These are phyloP conservation scores for Macropis europaea DNA, from an alignment of 2,888 invertebrate species.

Conservation along the genomic window DNA sequence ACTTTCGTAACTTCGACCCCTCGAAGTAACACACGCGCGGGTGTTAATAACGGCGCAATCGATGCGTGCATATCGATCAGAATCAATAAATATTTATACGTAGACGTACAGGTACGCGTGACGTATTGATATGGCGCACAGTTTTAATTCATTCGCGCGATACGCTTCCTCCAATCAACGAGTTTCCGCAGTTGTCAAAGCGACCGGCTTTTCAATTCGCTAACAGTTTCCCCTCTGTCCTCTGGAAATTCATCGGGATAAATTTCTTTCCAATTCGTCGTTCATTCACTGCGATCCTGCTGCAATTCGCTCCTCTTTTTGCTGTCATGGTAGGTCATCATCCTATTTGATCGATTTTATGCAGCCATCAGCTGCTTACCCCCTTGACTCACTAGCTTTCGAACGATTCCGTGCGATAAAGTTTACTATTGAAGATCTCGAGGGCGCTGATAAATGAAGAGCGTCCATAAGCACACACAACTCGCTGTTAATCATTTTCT, in stretches of 20 bases:
- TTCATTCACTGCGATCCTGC: conserved; percentile 8
- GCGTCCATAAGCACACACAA: too few relatives aligned
- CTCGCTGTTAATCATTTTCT: too few relatives aligned
- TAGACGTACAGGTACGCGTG: not conserved
- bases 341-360: too few relatives aligned
- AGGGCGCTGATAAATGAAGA: too few relatives aligned
- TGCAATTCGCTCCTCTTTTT: not conserved
- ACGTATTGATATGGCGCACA: conserved; percentile 20
- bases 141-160: not conserved
- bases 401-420: too few relatives aligned
- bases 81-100: conserved; percentile 37
- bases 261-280: conserved; percentile 19
- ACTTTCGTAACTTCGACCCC: not conserved
- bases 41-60: conserved; percentile 1
- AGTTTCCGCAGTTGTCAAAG: not conserved
- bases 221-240: not conserved
- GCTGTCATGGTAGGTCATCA: not conserved
- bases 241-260: not conserved
- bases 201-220: not conserved
- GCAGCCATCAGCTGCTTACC: too few relatives aligned
- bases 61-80: conserved; percentile 13
- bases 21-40: not conserved
- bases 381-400: too few relatives aligned
- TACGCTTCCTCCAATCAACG: conserved; percentile 17
- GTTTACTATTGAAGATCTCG: too few relatives aligned